Conservation (phyloP, 2,797 vertebrate genomes). For the Aldrovandia affinis region DNA sequence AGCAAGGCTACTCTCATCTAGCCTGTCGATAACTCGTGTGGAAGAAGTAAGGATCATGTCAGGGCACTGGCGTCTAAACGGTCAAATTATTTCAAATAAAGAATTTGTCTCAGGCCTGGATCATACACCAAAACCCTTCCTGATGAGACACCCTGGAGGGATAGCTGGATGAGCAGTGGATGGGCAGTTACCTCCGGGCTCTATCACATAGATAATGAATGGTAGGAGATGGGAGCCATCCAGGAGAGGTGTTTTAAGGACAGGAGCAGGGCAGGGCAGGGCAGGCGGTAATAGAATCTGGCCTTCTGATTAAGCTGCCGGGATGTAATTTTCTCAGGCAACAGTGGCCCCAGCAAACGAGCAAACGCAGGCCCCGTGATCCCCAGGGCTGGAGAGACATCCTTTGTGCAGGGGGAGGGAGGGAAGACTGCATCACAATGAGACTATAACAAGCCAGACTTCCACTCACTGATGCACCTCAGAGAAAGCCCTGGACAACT, state of each 20-base stretch:
- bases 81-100: too few species aligned
- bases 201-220: too few species aligned
- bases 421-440: neutral
- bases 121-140: neutral
- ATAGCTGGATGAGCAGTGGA: neutral
- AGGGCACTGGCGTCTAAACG: too few species aligned
- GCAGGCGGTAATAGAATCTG: neutral
- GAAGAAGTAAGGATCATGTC: neutral
- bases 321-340: neutral
- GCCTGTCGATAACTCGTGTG: neutral
- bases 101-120: too few species aligned
- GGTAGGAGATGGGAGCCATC: neutral
- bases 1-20: neutral
- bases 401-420: neutral
- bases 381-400: neutral
- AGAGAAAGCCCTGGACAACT: too few species aligned
- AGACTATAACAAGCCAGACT: neutral
- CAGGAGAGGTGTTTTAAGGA: neutral
- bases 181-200: too few species aligned
- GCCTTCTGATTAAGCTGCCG: neutral
- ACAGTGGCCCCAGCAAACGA: neutral
- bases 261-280: neutral
- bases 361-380: neutral
- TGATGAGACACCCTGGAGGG: neutral
- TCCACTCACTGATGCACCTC: neutral